These are phyloP conservation scores for Oryctes rhinoceros DNA, from an alignment of 1,140 invertebrate genomes.

Conservation along the genomic window DNA sequence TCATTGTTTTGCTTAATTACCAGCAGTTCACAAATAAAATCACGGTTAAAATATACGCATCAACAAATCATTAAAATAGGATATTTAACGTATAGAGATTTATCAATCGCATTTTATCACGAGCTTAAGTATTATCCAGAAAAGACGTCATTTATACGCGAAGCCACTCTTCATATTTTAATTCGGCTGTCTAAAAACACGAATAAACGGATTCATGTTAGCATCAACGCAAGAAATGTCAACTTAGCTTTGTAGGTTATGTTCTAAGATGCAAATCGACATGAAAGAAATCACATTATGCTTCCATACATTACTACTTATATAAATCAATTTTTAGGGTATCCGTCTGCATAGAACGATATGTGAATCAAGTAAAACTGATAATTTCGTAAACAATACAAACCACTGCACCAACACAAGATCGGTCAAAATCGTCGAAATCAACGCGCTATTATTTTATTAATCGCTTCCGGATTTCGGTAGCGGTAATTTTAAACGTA, in stretches of 20 bases:
- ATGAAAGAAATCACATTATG: constrained; percentile 27
- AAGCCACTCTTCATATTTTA: constrained; percentile 2
- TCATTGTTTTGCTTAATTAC: constrained; percentile 54
- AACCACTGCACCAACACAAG: constrained; percentile 29
- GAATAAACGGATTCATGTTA: constrained; percentile 22
- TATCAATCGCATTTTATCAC: neutral
- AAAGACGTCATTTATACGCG: constrained; percentile 6
- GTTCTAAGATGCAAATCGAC: neutral
- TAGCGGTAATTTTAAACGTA: constrained; percentile 37
- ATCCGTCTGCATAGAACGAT: neutral
- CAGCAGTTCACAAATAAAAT: constrained; percentile 16
- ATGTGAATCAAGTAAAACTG: neutral
- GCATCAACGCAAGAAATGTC: constrained; percentile 17
- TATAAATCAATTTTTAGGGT: neutral
- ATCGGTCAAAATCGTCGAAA: constrained; percentile 30
- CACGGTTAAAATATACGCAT: constrained; percentile 28
- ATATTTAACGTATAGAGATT: neutral
- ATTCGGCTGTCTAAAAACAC: constrained; percentile 15
- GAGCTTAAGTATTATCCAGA: constrained; percentile 12
- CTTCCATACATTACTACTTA: neutral
- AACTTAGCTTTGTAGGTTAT: constrained; percentile 36
- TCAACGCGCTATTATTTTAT: constrained; percentile 43
- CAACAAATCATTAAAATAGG: constrained; percentile 27
- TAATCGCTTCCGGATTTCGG: constrained; percentile 38
- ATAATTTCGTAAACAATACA: constrained; percentile 22